Evolutionary conservation across 53 echinoderm and acorn worm species (phyloP), one percentile per base, ranked within the genome.

Genomic region (Luidia sarsii): DNA sequence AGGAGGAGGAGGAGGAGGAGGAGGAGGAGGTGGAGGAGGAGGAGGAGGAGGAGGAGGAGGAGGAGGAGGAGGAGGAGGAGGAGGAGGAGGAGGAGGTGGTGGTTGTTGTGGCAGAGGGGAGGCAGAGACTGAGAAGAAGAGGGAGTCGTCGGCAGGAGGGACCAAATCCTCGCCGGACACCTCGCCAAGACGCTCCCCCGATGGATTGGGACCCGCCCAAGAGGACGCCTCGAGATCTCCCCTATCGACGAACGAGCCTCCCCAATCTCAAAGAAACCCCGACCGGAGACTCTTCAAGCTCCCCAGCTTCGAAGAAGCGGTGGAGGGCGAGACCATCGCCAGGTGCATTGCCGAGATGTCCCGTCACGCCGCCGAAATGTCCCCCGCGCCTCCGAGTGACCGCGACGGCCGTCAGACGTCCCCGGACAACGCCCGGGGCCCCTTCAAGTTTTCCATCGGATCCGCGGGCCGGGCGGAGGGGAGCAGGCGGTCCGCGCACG

Each of bases 271-370:
- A 29, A 59, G 60, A 59, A 59, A 3, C 61, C 29, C 61, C 61
- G 18, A 61, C n/a, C n/a, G n/a, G n/a, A n/a, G n/a, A 21, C 34
- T 67, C 0, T 35, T 67, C 41, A 43, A 24, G 45, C 45, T 24
- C 11, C 61, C 8, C 24, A 90, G 90, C 79, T 86, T 90, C 48
- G 86, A 90, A 39, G 86, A 90, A 56, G 90, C 90, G 0, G 83
- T 86, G 34, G 90, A 86, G 14, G 82, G 83, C 30, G 86, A 90
- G 70, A 90, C 86, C 3, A 86, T 82, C 77, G 90, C 86, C 18
- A 61, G 83, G 28, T 90, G 90, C 79, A 57, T 86, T 5, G 90
- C 90, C 7, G 86, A 90, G 16, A 55, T 83, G 71, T 75, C 86
- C 3, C 63, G 82, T 9, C 79, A 77, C 22, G 61, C 61, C n/a